Evolutionary conservation across 1,140 invertebrate species (phyloP), one percentile per base, ranked within the genome.

Genomic region (Lucilia sericata): DNA sequence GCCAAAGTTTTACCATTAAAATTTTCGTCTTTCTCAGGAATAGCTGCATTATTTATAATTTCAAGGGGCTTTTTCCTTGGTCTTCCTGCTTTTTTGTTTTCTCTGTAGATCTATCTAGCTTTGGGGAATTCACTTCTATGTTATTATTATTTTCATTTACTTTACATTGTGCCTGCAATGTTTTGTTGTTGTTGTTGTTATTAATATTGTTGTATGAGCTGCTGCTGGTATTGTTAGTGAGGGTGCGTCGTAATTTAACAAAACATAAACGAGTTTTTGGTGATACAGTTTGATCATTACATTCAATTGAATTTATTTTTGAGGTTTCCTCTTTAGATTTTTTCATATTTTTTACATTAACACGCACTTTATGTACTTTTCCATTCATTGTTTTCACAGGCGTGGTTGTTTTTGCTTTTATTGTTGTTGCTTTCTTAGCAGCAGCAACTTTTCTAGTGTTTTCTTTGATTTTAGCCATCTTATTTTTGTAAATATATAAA

Each of bases 141-240:
- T n/a, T 19, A 30, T 47, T 78, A n/a, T 55, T n/a, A 7, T 55
- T 55, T 21, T 70, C 19, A 70, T 19, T 21, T 10, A 19, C n/a
- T 78, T 36, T 80, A 80, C 76, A 80, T 25, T 80, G 76, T 21
- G 42, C 76, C 76, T 49, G 30, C 75, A 78, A 47, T 78, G 34
- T 78, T n/a, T 42, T 14, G 36, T n/a, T 36, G 0, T 78, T 13
- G 47, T 25, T 80, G 42, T 49, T 80, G 17, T 49, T 30, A 30
- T 30, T 30, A 30, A 30, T 30, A 30, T 30, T 30, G 25, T 30
- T 30, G 25, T 30, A 47, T 10, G 75, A 30, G 42, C 42, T 47
- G 75, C 42, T 9, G n/a, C 19, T 19, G n/a, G 17, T 34, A 74
- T 74, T 13, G 9, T 14, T 12, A 47, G 8, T 25, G n/a, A 17